Evolutionary conservation across 2,888 invertebrate genomes (phyloP).

Genomic region (Thalpophila matura): DNA sequence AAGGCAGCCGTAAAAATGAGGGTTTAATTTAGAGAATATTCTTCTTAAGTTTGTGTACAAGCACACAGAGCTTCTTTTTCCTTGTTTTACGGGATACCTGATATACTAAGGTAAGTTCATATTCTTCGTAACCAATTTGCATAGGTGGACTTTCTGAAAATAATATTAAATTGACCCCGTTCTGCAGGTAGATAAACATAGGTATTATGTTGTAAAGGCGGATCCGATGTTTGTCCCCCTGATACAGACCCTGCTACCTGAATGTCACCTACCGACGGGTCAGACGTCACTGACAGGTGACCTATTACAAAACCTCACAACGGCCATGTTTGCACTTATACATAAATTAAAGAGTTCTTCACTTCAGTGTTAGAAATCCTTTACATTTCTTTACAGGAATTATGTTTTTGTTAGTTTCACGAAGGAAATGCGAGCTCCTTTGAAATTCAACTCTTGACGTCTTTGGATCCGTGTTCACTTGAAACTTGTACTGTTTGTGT

Average conservation of each 20-base stretch:
- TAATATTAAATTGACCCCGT: constrained; percentile 26
- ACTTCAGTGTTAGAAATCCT: constrained; percentile 16
- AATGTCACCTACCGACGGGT: constrained; percentile 27
- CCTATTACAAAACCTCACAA: constrained; percentile 26
- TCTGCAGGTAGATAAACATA: neutral
- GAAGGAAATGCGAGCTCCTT: constrained; percentile 65
- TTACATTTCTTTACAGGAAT: constrained; percentile 36
- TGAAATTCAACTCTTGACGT: constrained; percentile 72
- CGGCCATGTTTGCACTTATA: constrained; percentile 1
- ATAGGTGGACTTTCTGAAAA: neutral
- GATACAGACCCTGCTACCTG: constrained; percentile 26
- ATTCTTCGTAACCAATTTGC: constrained; percentile 4
- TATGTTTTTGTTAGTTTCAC: constrained; percentile 48
- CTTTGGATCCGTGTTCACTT: constrained; percentile 69
- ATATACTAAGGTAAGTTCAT: constrained; percentile 5
- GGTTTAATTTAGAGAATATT: constrained; percentile 49
- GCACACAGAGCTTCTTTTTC: constrained; percentile 24
- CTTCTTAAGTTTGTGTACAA: constrained; percentile 20
- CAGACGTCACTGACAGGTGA: constrained; percentile 23
- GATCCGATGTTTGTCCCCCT: constrained; percentile 6
- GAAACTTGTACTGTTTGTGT: constrained; percentile 72
- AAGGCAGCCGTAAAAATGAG: constrained; percentile 49
- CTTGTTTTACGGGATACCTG: constrained; percentile 15
- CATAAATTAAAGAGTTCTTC: constrained; percentile 8
- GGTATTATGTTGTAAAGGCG: constrained; percentile 11